Percentiles rank a stretch among this genome's conserved stretches.
These are phyloP conservation scores for Netelia melanura DNA, from an alignment of 2,888 invertebrate species.

Conservation along the genomic window DNA sequence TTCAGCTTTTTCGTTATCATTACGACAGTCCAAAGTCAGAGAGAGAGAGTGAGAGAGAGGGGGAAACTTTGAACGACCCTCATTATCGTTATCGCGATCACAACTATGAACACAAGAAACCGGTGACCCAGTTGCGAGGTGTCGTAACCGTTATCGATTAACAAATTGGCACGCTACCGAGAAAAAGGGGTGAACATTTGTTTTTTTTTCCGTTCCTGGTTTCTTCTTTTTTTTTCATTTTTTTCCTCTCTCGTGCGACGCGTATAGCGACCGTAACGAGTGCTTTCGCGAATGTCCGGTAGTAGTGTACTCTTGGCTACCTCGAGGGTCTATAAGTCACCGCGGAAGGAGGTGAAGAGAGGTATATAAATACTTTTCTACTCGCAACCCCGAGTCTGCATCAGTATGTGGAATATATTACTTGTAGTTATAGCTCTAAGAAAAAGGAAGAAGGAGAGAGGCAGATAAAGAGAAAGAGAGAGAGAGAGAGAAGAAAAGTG, in stretches of 20 bases:
- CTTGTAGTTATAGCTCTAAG: slow-evolving; percentile 27
- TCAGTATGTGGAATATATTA: slow-evolving; percentile 21
- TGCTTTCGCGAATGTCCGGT: slow-evolving; percentile 17
- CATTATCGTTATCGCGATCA: slow-evolving; percentile 26
- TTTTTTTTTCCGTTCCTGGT: slow-evolving; percentile 27
- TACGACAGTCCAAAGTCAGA: background rate
- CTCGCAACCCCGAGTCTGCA: background rate
- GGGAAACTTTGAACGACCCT: background rate
- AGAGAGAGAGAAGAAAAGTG: background rate
- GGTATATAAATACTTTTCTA: slow-evolving; percentile 9
- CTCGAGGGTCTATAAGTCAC: slow-evolving; percentile 46
- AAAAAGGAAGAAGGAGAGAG: background rate
- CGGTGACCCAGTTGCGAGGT: slow-evolving; percentile 75
- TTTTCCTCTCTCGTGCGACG: background rate
- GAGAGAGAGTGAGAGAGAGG: background rate
- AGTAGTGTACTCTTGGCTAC: slow-evolving; percentile 13
- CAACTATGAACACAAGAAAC: slow-evolving; percentile 47
- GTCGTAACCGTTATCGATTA: slow-evolving; percentile 75
- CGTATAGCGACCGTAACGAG: background rate
- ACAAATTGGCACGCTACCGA: slow-evolving; percentile 72
- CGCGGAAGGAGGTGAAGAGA: slow-evolving; percentile 39
- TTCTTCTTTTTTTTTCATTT: slow-evolving; percentile 26
- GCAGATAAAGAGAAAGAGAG: background rate
- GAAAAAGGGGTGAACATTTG: slow-evolving; percentile 8
- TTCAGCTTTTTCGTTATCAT: background rate